Percentiles rank a stretch among this genome's conserved stretches.
These are phyloP conservation scores for Drosophila sp. DNA, from an alignment of 1,140 invertebrate genomes.

Conservation along the genomic window DNA sequence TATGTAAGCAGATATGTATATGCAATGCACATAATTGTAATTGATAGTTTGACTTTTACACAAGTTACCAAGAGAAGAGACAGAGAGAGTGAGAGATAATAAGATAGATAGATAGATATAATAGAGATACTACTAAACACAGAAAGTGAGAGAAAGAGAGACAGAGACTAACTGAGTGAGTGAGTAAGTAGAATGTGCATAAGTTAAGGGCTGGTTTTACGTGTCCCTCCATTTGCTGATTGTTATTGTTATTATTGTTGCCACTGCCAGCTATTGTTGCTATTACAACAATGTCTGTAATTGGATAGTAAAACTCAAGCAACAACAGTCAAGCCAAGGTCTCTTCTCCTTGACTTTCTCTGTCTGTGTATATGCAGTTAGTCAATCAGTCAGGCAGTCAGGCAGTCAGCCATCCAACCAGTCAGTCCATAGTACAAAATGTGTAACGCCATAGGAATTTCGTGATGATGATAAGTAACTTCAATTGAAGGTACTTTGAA, in stretches of 20 bases:
- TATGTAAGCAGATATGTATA: neutral
- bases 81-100: neutral
- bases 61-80: conserved; percentile 3
- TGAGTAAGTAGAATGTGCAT: conserved; percentile 58
- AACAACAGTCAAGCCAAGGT: conserved; percentile 41
- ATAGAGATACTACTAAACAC: neutral
- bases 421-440: conserved; percentile 4
- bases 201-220: conserved; percentile 65
- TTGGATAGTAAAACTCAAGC: conserved; percentile 71
- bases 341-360: conserved; percentile 4
- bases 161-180: conserved; percentile 4
- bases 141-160: neutral
- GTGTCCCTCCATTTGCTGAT: conserved; percentile 38
- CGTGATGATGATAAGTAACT: conserved; percentile 9
- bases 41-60: conserved; percentile 76
- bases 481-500: conserved; percentile 30
- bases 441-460: conserved; percentile 7
- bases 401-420: neutral
- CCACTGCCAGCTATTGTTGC: conserved; percentile 33
- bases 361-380: neutral
- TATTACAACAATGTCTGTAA: conserved; percentile 47
- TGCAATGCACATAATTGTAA: conserved; percentile 69
- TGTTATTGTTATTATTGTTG: conserved; percentile 18
- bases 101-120: conserved; percentile 10
- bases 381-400: neutral